Conservation (phyloP, 2,113 vertebrate genomes). For the Passer domesticus region DNA sequence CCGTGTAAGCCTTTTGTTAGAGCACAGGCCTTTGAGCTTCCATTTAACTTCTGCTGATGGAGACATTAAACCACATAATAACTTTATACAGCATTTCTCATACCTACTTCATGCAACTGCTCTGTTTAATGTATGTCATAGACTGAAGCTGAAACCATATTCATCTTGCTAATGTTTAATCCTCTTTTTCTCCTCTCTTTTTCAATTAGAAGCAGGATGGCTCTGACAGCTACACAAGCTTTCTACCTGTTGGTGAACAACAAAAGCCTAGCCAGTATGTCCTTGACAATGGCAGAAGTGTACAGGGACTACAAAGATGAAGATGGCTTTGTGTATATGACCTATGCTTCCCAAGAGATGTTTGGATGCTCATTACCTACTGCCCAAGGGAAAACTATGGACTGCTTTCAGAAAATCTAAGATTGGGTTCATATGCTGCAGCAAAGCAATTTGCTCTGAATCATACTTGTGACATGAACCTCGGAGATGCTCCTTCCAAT, state of each 20-base stretch:
- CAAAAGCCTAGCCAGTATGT: slow-evolving; percentile 85
- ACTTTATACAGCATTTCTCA: neutral
- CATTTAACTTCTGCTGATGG: neutral
- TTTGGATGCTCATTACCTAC: slow-evolving; percentile 71
- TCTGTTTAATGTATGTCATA: neutral
- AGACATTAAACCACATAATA: neutral
- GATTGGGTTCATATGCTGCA: neutral
- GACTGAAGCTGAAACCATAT: neutral
- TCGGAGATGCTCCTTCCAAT: slow-evolving; percentile 8
- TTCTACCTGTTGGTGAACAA: slow-evolving; percentile 90
- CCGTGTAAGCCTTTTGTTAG: neutral
- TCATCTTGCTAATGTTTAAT: neutral
- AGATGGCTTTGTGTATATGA: slow-evolving; percentile 94
- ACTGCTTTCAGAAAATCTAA: slow-evolving; percentile 20
- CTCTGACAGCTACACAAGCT: slow-evolving; percentile 85
- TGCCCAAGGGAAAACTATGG: neutral
- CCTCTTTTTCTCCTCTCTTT: neutral
- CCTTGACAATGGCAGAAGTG: slow-evolving; percentile 88
- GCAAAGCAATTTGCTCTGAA: neutral
- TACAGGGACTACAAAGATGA: slow-evolving; percentile 89
- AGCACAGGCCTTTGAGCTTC: neutral
- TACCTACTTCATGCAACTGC: neutral
- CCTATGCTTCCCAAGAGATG: slow-evolving; percentile 93
- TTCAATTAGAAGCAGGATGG: slow-evolving; percentile 82
- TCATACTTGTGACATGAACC: neutral